These are phyloP conservation scores for Sylvia atricapilla DNA, from an alignment of 2,113 vertebrate genomes.

Conservation along the genomic window DNA sequence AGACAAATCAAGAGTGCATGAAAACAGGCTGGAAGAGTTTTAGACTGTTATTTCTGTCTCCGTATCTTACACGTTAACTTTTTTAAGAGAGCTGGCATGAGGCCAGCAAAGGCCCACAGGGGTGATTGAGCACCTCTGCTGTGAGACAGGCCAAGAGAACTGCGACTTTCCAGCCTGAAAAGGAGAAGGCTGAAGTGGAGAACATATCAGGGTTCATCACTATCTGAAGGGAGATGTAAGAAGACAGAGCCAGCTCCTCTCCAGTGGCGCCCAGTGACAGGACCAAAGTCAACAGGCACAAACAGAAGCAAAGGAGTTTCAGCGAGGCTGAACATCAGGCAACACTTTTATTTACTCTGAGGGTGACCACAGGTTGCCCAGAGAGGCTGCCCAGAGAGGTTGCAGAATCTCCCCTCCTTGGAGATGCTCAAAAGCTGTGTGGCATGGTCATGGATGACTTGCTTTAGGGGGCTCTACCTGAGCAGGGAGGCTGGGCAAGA, in stretches of 20 bases:
- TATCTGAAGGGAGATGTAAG: not conserved
- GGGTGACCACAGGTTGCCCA: not conserved
- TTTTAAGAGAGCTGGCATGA: not conserved
- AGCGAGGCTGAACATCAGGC: not conserved
- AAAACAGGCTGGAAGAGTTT: conserved; percentile 37
- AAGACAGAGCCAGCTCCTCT: not conserved
- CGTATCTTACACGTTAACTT: not conserved
- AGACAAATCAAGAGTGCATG: conserved; percentile 56
- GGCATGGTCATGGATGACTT: not conserved
- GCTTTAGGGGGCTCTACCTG: not conserved
- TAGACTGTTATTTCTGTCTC: not conserved
- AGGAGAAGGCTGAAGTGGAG: not conserved
- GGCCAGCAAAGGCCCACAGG: not conserved
- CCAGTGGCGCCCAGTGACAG: not conserved
- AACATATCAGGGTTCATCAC: not conserved
- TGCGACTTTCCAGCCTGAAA: not conserved
- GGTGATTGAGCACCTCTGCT: not conserved
- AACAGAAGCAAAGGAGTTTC: not conserved
- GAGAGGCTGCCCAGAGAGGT: not conserved
- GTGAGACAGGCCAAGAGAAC: not conserved
- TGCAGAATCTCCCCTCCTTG: not conserved
- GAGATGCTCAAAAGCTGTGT: not conserved
- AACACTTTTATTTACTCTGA: not conserved
- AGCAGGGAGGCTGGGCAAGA: not conserved
- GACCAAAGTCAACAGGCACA: not conserved